phyloP scores from a whole-genome alignment of 2,797 vertebrate species.

The Meda fulgida region DNA sequence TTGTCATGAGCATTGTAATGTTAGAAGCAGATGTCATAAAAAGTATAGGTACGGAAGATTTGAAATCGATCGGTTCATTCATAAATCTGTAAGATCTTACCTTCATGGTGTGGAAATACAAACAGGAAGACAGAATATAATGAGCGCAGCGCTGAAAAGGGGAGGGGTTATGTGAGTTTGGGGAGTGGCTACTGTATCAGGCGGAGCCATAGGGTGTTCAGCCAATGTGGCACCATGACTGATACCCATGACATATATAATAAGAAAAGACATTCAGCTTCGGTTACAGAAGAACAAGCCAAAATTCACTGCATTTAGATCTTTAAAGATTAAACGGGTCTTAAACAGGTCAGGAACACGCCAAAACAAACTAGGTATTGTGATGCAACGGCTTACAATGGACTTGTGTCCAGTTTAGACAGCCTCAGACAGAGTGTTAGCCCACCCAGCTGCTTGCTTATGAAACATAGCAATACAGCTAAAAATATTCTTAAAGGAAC shows the following conservation, averaged over 20 bases:
- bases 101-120: too few relatives aligned
- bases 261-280: not conserved
- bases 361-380: not conserved
- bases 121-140: too few relatives aligned
- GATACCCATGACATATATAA: not conserved
- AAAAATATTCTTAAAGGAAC: not conserved
- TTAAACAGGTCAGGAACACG: not conserved
- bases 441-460: not conserved
- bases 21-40: too few relatives aligned
- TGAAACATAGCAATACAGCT: not conserved
- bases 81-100: too few relatives aligned
- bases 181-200: not conserved
- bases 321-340: not conserved
- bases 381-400: not conserved
- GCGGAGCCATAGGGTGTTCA: too few relatives aligned
- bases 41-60: too few relatives aligned
- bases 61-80: too few relatives aligned
- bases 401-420: not conserved
- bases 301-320: not conserved
- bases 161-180: too few relatives aligned
- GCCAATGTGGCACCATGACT: not conserved
- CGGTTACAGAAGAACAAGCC: not conserved
- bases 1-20: too few relatives aligned
- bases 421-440: not conserved
- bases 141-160: too few relatives aligned